Percentiles rank a stretch among this genome's conserved stretches.
Conservation (phyloP, 2,797 vertebrate species). For the Alosa sapidissima region DNA sequence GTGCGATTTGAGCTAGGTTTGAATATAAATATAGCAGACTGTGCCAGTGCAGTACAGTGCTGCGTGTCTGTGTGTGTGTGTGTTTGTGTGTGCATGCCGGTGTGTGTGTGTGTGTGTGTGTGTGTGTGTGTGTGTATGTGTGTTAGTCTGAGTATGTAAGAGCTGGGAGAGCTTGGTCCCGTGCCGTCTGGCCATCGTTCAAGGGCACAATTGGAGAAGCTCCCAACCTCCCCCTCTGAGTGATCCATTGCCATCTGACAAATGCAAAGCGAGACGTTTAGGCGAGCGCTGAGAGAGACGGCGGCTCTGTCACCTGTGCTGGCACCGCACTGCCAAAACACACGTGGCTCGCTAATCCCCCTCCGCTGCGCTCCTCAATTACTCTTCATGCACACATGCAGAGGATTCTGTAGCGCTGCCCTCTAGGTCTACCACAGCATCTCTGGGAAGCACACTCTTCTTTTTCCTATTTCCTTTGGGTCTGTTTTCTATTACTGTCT, state of each 20-base stretch:
- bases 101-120: conserved; percentile 41
- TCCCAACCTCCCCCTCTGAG: conserved; percentile 75
- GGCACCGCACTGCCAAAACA: conserved; percentile 64
- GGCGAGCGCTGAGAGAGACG: conserved; percentile 71
- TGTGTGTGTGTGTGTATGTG: conserved; percentile 30
- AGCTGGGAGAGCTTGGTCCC: conserved; percentile 67
- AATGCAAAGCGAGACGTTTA: conserved; percentile 81
- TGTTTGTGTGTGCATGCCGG: conserved; percentile 44
- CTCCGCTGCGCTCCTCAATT: not conserved
- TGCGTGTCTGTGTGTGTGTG: not conserved
- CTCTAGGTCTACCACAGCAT: not conserved
- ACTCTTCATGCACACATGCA: not conserved
- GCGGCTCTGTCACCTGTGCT: conserved; percentile 66
- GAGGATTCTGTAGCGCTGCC: not conserved
- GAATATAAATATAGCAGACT: conserved; percentile 74
- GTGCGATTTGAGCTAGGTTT: conserved; percentile 46
- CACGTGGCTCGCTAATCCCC: conserved; percentile 14
- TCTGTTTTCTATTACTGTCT: not conserved
- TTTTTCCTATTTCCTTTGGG: not conserved
- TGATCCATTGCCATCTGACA: conserved; percentile 80
- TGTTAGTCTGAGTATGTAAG: conserved; percentile 56
- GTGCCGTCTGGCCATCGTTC: conserved; percentile 77
- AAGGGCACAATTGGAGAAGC: conserved; percentile 76
- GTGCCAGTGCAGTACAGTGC: conserved; percentile 42
- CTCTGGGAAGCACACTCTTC: not conserved